phyloP scores from a whole-genome alignment of 2,888 invertebrate species.

The Neelides folsomi region DNA sequence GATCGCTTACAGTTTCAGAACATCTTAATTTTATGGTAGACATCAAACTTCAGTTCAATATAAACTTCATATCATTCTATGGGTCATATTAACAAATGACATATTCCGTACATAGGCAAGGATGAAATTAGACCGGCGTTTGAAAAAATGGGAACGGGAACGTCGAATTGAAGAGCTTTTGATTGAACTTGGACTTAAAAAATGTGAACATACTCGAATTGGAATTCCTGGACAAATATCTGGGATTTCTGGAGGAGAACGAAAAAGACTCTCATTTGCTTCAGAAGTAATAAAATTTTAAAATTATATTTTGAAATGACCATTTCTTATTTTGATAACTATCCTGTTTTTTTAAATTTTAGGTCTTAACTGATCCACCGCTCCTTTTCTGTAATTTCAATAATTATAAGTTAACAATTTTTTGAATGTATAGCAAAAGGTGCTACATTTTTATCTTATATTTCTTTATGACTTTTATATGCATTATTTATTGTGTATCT shows the following conservation, averaged over 20 bases:
- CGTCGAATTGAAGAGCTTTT: constrained; percentile 56
- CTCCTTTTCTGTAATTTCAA: constrained; percentile 41
- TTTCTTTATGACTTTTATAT: too few relatives aligned
- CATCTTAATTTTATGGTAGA: constrained; percentile 75
- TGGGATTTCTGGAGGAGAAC: constrained; percentile 84
- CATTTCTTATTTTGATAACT: background rate
- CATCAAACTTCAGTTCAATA: too few relatives aligned
- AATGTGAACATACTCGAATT: constrained; percentile 61
- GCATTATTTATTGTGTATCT: too few relatives aligned
- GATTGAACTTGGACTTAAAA: constrained; percentile 55
- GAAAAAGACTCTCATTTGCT: constrained; percentile 81
- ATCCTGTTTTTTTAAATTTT: constrained; percentile 3
- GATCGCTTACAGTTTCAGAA: constrained; percentile 69
- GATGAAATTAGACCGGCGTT: constrained; percentile 61
- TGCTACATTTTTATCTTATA: too few relatives aligned
- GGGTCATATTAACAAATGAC: background rate
- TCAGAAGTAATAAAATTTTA: constrained; percentile 54
- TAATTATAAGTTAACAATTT: constrained; percentile 34
- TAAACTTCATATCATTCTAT: too few relatives aligned
- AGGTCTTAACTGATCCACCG: constrained; percentile 42
- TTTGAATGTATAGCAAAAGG: too few relatives aligned
- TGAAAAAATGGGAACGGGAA: constrained; percentile 47
- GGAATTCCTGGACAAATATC: constrained; percentile 60
- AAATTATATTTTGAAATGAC: background rate
- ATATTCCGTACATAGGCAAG: constrained; percentile 48